A percentile compares a stretch with the other conserved stretches of the same genome.
phyloP scores from a whole-genome alignment of 2,797 vertebrate genomes.

The Natrix natrix region DNA sequence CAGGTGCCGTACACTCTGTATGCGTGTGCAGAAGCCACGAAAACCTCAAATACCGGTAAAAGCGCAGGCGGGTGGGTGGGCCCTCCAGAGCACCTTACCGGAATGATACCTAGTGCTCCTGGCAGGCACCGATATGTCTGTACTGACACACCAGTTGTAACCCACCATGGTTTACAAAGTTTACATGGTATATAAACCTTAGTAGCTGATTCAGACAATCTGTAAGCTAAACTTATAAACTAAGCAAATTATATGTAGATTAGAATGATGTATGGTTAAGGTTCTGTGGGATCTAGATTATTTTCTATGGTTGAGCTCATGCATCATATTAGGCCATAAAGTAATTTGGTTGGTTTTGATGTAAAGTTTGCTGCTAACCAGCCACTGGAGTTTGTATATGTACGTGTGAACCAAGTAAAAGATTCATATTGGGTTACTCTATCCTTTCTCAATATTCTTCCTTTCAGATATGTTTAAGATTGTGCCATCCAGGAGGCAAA shows the following conservation, averaged over 20 bases:
- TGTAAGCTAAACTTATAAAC: background rate
- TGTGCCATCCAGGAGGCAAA: background rate
- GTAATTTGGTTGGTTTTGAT: background rate
- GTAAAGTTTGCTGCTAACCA: background rate
- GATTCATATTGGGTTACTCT: background rate
- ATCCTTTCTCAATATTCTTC: background rate
- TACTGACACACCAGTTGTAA: too few species aligned
- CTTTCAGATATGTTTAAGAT: background rate
- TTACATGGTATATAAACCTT: background rate
- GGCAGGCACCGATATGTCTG: too few species aligned
- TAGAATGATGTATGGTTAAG: background rate
- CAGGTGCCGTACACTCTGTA: too few species aligned
- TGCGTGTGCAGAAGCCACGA: too few species aligned
- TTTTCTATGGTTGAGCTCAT: background rate
- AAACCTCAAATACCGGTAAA: too few species aligned
- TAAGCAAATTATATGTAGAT: background rate
- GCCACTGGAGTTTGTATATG: background rate
- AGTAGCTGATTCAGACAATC: background rate
- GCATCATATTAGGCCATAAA: background rate
- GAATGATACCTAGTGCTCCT: too few species aligned
- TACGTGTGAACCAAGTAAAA: background rate
- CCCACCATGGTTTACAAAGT: background rate
- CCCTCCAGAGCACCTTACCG: too few species aligned
- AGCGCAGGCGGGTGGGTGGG: too few species aligned
- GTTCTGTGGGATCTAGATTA: background rate